A percentile compares a stretch with the other conserved stretches of the same genome.
Evolutionary conservation across 2,113 vertebrate species (phyloP).

Genomic region (Stegastes partitus): DNA sequence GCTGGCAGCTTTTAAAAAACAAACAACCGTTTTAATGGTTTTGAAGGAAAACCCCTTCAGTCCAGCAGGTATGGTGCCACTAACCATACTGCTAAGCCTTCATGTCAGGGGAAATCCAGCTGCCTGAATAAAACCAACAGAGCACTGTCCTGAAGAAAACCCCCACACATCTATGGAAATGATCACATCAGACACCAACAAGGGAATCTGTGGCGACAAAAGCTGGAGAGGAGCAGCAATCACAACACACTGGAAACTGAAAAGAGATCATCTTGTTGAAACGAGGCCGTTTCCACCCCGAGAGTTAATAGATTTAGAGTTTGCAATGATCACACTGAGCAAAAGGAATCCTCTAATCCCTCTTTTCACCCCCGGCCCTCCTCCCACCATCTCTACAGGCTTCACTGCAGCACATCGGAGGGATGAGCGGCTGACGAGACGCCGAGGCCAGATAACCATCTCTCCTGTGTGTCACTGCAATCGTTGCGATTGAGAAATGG

Average conservation of each 20-base stretch:
- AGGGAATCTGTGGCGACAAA: slow-evolving; percentile 23
- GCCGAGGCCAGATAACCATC: slow-evolving; percentile 64
- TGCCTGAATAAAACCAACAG: slow-evolving; percentile 46
- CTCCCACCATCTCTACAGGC: slow-evolving; percentile 44
- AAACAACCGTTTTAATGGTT: slow-evolving; percentile 44
- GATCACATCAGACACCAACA: slow-evolving; percentile 43
- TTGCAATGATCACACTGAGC: slow-evolving; percentile 37
- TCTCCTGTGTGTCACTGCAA: slow-evolving; percentile 53
- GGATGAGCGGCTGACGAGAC: slow-evolving; percentile 66
- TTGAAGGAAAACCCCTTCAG: slow-evolving; percentile 62
- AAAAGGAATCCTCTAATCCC: slow-evolving; percentile 68
- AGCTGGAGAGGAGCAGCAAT: slow-evolving; percentile 16
- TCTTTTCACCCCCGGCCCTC: slow-evolving; percentile 57
- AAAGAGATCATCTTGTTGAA: slow-evolving; percentile 20
- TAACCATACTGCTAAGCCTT: slow-evolving; percentile 26
- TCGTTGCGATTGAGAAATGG: slow-evolving; percentile 35
- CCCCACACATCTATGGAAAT: slow-evolving; percentile 31
- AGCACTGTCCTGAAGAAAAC: slow-evolving; percentile 45
- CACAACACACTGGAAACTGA: slow-evolving; percentile 13
- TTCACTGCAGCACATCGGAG: slow-evolving; percentile 48
- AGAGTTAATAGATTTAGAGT: slow-evolving; percentile 50
- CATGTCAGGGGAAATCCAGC: slow-evolving; percentile 60
- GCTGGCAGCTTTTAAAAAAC: slow-evolving; percentile 1
- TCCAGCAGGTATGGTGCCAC: slow-evolving; percentile 25
- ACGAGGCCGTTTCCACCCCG: slow-evolving; percentile 25